Percentiles rank a stretch among this genome's conserved stretches.
These are phyloP conservation scores for Melinaea marsaeus DNA, from an alignment of 2,888 invertebrate genomes.

Conservation along the genomic window DNA sequence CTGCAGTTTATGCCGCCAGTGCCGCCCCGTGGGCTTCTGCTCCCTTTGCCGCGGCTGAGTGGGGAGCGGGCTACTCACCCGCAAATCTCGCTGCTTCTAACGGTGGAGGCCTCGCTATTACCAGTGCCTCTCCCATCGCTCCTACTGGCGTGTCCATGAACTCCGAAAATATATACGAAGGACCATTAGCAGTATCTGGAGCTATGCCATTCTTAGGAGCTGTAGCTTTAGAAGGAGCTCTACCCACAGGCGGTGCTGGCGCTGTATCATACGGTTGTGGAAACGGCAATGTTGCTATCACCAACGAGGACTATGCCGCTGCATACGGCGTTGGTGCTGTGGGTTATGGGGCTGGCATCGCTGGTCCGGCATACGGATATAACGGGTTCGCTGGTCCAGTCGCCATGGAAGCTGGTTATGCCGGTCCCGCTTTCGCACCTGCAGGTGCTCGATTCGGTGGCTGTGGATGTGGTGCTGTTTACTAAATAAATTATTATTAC, in stretches of 20 bases:
- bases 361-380: conserved; percentile 12
- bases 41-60: conserved; percentile 25
- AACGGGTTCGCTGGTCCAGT: conserved; percentile 9
- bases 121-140: conserved; percentile 42
- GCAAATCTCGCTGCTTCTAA: conserved; percentile 22
- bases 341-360: conserved; percentile 4
- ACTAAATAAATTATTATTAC: background rate
- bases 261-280: conserved; percentile 48
- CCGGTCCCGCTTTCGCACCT: conserved; percentile 10
- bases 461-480: conserved; percentile 17
- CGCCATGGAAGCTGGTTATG: conserved; percentile 13
- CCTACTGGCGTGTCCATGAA: conserved; percentile 44
- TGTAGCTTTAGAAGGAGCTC: conserved; percentile 42
- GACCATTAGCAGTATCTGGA: conserved; percentile 41
- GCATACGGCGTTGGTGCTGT: conserved; percentile 13
- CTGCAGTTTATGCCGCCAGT: conserved; percentile 14
- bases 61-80: conserved; percentile 28
- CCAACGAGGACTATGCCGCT: conserved; percentile 33
- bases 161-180: conserved; percentile 45
- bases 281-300: conserved; percentile 42
- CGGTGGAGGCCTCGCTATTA: conserved; percentile 32
- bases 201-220: conserved; percentile 46
- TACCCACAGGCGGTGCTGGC: conserved; percentile 44
- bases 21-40: conserved; percentile 11
- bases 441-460: conserved; percentile 12